Conservation (phyloP, 2,888 invertebrate genomes). For the Agrotis segetum region DNA sequence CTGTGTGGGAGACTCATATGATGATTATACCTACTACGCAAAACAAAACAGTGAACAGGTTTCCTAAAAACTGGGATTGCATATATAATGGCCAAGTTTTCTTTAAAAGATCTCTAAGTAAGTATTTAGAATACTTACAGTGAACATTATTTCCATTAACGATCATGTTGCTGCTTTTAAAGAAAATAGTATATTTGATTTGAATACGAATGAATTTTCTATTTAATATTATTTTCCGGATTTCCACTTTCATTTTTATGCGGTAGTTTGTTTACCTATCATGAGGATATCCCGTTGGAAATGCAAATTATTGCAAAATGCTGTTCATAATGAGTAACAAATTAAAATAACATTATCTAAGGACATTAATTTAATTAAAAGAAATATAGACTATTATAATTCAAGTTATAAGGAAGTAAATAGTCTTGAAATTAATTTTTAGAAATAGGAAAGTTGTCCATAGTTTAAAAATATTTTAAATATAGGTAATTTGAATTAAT, state of each 20-base stretch:
- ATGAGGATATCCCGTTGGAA: constrained; percentile 41
- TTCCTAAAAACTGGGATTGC: not conserved
- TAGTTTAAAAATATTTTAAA: too few relatives aligned
- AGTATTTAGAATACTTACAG: too few relatives aligned
- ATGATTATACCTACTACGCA: too few relatives aligned
- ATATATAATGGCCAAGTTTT: not conserved
- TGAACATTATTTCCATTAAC: constrained; percentile 9
- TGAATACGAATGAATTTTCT: constrained; percentile 21
- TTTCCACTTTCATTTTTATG: constrained; percentile 49
- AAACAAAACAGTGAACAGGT: too few relatives aligned
- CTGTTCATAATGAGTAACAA: constrained; percentile 12
- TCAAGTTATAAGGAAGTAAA: not conserved
- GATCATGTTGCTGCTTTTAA: not conserved
- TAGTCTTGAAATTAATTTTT: too few relatives aligned
- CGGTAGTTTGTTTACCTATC: constrained; percentile 17
- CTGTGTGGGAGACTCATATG: too few relatives aligned
- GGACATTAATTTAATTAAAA: constrained; percentile 5
- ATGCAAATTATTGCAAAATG: constrained; percentile 30
- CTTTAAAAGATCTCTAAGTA: constrained; percentile 3
- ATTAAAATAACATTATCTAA: constrained; percentile 22
- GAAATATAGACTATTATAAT: not conserved
- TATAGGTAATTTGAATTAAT: too few relatives aligned
- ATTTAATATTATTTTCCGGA: constrained; percentile 31
- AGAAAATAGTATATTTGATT: constrained; percentile 13
- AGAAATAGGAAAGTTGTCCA: too few relatives aligned